These are phyloP conservation scores for Porites lutea DNA, from an alignment of 64 coral and sea anemone species.

Conservation along the genomic window DNA sequence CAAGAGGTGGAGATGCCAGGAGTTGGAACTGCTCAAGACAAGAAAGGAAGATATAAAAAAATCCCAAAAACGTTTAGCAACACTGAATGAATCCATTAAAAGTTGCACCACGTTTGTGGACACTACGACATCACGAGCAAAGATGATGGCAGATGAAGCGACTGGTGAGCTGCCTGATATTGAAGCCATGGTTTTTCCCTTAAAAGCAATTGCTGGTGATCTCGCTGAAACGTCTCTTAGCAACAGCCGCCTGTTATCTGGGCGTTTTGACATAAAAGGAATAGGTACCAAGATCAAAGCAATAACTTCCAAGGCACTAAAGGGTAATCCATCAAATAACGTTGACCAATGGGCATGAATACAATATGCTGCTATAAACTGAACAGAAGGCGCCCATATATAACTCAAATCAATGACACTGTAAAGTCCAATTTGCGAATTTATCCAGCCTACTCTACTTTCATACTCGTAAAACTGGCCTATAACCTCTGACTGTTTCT, in stretches of 20 bases:
- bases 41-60: not conserved
- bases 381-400: not conserved
- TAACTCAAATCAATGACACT: too few relatives aligned
- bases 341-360: slow-evolving; percentile 1
- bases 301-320: slow-evolving; percentile 7
- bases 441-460: too few relatives aligned
- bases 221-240: slow-evolving; percentile 1
- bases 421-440: too few relatives aligned
- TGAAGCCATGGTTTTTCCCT: slow-evolving; percentile 13
- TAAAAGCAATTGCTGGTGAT: slow-evolving; percentile 25
- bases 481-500: too few relatives aligned
- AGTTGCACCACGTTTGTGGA: slow-evolving; percentile 4
- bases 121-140: slow-evolving; percentile 24
- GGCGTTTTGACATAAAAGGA: not conserved
- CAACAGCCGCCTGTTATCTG: slow-evolving; percentile 9
- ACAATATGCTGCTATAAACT: not conserved
- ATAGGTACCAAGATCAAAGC: not conserved
- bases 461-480: too few relatives aligned
- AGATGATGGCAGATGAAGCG: slow-evolving; percentile 31
- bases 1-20: not conserved
- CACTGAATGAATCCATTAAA: slow-evolving; percentile 3
- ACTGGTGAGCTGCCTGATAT: slow-evolving; percentile 20
- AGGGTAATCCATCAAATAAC: not conserved
- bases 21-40: not conserved
- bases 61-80: not conserved